phyloP scores from a whole-genome alignment of 2,888 invertebrate genomes.

The Hipparchia semele region DNA sequence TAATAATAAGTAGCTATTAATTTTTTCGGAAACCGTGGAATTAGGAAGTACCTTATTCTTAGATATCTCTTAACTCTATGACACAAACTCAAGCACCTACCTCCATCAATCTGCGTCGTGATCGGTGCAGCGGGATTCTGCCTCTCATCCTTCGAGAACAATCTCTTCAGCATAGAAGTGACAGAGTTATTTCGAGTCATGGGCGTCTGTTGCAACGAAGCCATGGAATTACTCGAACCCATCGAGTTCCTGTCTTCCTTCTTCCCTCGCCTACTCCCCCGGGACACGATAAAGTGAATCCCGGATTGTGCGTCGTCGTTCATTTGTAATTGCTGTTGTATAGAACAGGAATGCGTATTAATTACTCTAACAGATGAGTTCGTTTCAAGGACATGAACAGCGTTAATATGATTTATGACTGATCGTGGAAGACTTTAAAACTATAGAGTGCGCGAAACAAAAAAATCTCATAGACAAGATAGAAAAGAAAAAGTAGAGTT shows the following conservation, averaged over 20 bases:
- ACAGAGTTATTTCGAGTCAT: constrained; percentile 90
- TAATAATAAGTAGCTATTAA: too few species aligned
- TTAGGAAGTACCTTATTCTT: too few species aligned
- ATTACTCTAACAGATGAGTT: constrained; percentile 24
- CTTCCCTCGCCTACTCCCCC: constrained; percentile 76
- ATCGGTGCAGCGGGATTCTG: constrained; percentile 45
- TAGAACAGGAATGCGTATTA: constrained; percentile 29
- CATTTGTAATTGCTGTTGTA: constrained; percentile 78
- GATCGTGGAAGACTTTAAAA: constrained; percentile 15
- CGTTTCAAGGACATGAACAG: constrained; percentile 29
- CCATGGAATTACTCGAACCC: constrained; percentile 78
- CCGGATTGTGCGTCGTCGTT: constrained; percentile 88
- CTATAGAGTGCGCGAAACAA: not conserved
- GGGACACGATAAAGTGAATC: constrained; percentile 87
- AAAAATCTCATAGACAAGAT: not conserved
- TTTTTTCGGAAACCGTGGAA: not conserved
- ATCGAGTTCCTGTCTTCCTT: constrained; percentile 72
- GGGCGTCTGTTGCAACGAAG: constrained; percentile 85
- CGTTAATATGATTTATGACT: constrained; percentile 27
- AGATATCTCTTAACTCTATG: too few species aligned
- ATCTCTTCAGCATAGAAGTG: constrained; percentile 88
- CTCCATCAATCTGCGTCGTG: constrained; percentile 75
- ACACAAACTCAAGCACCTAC: constrained; percentile 43
- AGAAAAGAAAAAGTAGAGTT: not conserved
- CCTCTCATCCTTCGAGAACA: constrained; percentile 90